These are phyloP conservation scores for Mesorhabditis spiculigera DNA, from an alignment of 2,888 invertebrate species.

Conservation along the genomic window DNA sequence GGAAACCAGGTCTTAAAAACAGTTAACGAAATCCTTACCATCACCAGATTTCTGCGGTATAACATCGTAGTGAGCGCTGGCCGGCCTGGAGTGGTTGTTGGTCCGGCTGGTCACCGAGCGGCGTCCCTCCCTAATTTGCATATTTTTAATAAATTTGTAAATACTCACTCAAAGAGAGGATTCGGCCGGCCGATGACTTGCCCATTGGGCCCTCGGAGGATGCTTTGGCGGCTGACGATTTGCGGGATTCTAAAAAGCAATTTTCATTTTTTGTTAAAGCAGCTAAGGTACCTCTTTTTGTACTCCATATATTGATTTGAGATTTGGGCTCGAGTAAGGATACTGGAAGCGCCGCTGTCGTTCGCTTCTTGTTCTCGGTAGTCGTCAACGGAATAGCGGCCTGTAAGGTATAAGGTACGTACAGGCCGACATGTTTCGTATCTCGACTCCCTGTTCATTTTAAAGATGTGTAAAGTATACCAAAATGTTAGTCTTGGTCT, in stretches of 20 bases:
- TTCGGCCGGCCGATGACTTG: slow-evolving; percentile 2
- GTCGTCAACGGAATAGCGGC: slow-evolving; percentile 1
- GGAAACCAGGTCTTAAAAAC: background rate
- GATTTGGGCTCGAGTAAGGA: slow-evolving; percentile 6
- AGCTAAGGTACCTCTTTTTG: slow-evolving; percentile 2
- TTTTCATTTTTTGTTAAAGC: background rate
- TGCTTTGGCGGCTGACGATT: slow-evolving; percentile 6
- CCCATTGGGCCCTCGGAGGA: background rate
- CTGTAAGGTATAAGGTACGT: background rate
- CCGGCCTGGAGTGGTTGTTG: background rate
- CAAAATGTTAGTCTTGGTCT: no score
- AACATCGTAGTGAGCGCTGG: background rate
- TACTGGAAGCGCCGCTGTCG: slow-evolving; percentile 1
- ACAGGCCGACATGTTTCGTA: no score
- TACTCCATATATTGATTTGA: background rate
- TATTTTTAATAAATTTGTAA: background rate
- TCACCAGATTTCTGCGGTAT: background rate
- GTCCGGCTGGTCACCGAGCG: background rate
- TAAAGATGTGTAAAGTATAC: no score
- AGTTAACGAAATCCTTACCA: no score
- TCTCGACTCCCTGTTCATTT: no score
- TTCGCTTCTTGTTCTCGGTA: slow-evolving; percentile 4
- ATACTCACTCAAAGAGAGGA: background rate
- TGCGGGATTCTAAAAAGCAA: background rate
- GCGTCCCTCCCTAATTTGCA: background rate